Base-by-base conservation (phyloP, 2,797 vertebrate species). In the Megalops cyprinoides region DNA sequence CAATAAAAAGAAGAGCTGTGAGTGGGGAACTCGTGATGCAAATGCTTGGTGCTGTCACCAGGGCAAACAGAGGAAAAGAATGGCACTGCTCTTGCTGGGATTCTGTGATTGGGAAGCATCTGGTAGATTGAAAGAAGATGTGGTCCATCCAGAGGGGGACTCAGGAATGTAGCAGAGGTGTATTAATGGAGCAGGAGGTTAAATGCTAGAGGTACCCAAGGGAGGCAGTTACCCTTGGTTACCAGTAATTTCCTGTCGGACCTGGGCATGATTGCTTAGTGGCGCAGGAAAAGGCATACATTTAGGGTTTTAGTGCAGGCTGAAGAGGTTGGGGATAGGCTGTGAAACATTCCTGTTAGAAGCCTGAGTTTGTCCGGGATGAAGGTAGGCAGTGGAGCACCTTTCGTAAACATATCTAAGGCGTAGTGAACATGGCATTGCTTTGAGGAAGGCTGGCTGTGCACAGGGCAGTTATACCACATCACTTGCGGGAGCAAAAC, bases 141-240 rank as follows among this genome's bases (percentile, higher is more conserved):
- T 25, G 18, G 34, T 65, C 48, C 14, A 20, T 28, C 23, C 42
- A 23, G 15, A 1, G 37, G 15, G 39, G 8, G 44, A 44, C 37
- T 14, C 42, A 46, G 12, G n/a, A 58, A 23, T 15, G 34, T 6
- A 31, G 42, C 12, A 44, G 10, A 7, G 39, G 39, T 71, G 3
- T 8, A 34, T 56, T 49, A 74, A 48, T n/a, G 89, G 91, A 90
- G 87, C n/a, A 10, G 6, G 28, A 3, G 60, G 60, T 12, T 15
- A 91, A 82, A 91, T 92, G 85, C 91, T 84, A 89, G 80, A 75
- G 28, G 65, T 89, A 84, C 88, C 85, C 81, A 82, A 69, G 87
- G 90, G 93, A 92, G 85, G 87, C 87, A 82, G 91, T 92, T 92
- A 89, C 91, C 90, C 86, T 79, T 92, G 91, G 92, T 93, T 91